Conservation (phyloP, 2,888 invertebrate genomes). For the Eubasilissa splendida region DNA sequence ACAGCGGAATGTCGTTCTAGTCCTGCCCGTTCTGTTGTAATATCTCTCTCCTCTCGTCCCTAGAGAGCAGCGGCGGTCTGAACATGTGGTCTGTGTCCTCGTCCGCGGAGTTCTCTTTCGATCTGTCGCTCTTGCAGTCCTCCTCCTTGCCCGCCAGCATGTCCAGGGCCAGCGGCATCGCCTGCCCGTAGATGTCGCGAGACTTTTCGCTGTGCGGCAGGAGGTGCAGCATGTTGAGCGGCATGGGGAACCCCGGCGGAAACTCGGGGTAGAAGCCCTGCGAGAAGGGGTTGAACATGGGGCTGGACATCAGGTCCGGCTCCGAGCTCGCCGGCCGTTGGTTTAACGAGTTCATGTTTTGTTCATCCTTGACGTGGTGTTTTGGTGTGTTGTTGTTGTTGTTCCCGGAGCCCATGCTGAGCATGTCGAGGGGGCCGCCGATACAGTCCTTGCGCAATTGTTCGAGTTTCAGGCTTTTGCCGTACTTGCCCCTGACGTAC, state of each 20-base stretch:
- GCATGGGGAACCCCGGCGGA: slow-evolving; percentile 85
- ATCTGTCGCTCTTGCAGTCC: slow-evolving; percentile 77
- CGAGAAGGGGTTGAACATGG: slow-evolving; percentile 84
- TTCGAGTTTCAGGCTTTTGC: slow-evolving; percentile 91
- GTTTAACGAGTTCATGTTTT: slow-evolving; percentile 65
- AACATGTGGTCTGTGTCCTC: slow-evolving; percentile 72
- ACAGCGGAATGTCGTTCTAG: slow-evolving; percentile 67
- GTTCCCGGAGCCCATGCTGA: slow-evolving; percentile 76
- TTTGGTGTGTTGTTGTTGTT: slow-evolving; percentile 74
- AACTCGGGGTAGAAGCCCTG: slow-evolving; percentile 90
- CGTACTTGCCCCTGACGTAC: slow-evolving; percentile 94
- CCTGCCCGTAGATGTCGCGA: slow-evolving; percentile 75
- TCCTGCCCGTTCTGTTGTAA: slow-evolving; percentile 88
- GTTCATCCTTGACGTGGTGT: slow-evolving; percentile 72
- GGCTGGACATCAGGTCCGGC: slow-evolving; percentile 76
- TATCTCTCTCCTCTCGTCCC: slow-evolving; percentile 76
- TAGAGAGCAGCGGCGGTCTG: slow-evolving; percentile 73
- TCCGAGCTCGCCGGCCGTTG: slow-evolving; percentile 80
- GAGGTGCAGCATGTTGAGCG: slow-evolving; percentile 88
- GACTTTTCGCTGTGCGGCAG: slow-evolving; percentile 86
- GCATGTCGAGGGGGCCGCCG: slow-evolving; percentile 83
- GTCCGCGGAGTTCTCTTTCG: slow-evolving; percentile 76
- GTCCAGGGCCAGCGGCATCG: slow-evolving; percentile 73
- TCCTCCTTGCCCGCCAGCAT: slow-evolving; percentile 75
- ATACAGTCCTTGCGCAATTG: slow-evolving; percentile 91